These are phyloP conservation scores for Mesitornis unicolor DNA, from an alignment of 2,113 vertebrate species.

Conservation along the genomic window DNA sequence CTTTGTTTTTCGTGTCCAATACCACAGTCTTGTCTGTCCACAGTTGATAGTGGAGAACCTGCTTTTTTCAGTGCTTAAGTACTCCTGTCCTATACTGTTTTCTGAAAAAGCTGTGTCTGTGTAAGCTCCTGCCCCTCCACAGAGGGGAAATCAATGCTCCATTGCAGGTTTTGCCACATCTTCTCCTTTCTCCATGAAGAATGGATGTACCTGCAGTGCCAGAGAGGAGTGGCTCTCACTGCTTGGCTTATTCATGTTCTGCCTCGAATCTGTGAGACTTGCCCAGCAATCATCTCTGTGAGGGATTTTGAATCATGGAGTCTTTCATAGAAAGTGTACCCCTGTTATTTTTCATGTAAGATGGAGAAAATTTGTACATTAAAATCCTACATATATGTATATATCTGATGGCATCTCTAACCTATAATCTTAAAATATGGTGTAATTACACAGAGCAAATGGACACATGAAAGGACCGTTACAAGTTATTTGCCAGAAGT, in stretches of 20 bases:
- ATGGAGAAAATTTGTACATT: not conserved
- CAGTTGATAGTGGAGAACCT: not conserved
- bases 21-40: not conserved
- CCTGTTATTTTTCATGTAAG: not conserved
- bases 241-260: not conserved
- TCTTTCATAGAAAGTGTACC: not conserved
- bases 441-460: not conserved
- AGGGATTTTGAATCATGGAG: not conserved
- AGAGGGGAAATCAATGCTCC: not conserved
- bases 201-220: not conserved
- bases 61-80: not conserved
- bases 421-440: not conserved
- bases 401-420: not conserved
- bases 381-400: not conserved
- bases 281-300: not conserved
- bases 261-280: accelerated
- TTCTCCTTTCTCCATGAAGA: not conserved
- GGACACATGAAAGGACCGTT: not conserved
- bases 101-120: not conserved
- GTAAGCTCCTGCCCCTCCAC: not conserved
- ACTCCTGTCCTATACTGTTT: not conserved
- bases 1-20: not conserved
- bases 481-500: not conserved
- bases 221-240: not conserved
- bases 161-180: not conserved